These are phyloP conservation scores for Leptinotarsa peninsularis DNA, from an alignment of 2,888 invertebrate genomes.

Conservation along the genomic window DNA sequence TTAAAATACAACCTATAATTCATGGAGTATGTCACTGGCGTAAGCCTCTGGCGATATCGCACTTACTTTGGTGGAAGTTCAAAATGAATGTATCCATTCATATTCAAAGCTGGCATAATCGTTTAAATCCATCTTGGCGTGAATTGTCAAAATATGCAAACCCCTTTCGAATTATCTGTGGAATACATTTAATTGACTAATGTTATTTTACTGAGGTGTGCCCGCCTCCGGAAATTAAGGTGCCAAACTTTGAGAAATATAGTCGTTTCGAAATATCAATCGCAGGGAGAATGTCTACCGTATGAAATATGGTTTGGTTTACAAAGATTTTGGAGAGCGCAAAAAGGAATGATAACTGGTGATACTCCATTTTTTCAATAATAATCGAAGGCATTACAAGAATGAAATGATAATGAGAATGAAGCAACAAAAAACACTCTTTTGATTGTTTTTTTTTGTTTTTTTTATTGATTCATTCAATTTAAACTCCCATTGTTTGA, in stretches of 20 bases:
- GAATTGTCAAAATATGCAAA: conserved; percentile 34
- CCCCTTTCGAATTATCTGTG: conserved; percentile 33
- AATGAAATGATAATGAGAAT: too few relatives aligned
- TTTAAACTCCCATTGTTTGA: too few relatives aligned
- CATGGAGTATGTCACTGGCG: neutral
- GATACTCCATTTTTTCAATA: too few relatives aligned
- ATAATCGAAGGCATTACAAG: too few relatives aligned
- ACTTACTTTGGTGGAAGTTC: neutral
- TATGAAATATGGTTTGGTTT: conserved; percentile 8
- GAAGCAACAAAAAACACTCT: too few relatives aligned
- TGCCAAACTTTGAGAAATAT: conserved; percentile 37
- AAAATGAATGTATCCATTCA: conserved; percentile 10
- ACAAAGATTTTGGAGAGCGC: neutral
- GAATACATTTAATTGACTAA: conserved; percentile 40
- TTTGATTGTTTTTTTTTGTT: too few relatives aligned
- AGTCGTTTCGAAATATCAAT: conserved; percentile 12
- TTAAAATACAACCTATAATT: neutral
- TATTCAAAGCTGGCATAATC: conserved; percentile 33
- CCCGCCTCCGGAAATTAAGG: conserved; percentile 34
- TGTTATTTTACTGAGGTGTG: conserved; percentile 33
- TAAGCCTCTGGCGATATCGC: neutral
- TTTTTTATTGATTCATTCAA: too few relatives aligned
- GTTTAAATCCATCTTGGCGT: conserved; percentile 30
- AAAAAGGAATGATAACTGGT: neutral
- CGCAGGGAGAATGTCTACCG: conserved; percentile 16